Base-by-base conservation (phyloP, 2,113 vertebrate species). In the Okapia johnstoni region DNA sequence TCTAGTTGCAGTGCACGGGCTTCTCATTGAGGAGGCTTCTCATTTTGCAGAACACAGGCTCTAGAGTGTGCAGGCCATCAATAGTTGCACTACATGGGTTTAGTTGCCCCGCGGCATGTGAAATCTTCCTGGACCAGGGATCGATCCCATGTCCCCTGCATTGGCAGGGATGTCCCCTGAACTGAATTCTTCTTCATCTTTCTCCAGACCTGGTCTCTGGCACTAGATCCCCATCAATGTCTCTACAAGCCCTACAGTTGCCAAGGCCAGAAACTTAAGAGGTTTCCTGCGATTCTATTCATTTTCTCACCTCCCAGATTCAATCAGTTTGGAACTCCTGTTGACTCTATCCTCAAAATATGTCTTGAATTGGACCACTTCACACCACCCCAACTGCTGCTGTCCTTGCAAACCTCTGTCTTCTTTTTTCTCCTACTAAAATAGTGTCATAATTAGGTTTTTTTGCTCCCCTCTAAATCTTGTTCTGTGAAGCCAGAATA, bases 231-330 rank as follows among this genome's bases (percentile, higher is more conserved):
- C 26, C 17, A 11, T 48, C 36, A 79, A 0, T 5, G 3, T 28
- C 57, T 52, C 54, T 85, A 9, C 9, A n/a, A 80, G 83, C 19
- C 36, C 48, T 84, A 14, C 16, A 16, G 11, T 46, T 90, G 63
- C 19, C 40, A 26, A 66, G 14, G 33, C 77, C 40, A 57, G 88
- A 83, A 58, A 94, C 36, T 36, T 60, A 12, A 12, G 43, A 85
- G 54, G 15, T 61, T n/a, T 55, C 26, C 70, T 40, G 3, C 76
- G 88, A 36, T 40, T 86, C 33, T 46, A 7, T 66, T 17, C 54
- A 46, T 90, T 80, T 89, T 43, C 40, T 94, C 16, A 48, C 33
- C 66, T 30, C 40, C 50, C 57, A 86, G n/a, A 80, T 58, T 55
- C 50, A 58, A 4, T 50, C 76, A 54, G 46, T 17, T 43, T 54